Conservation (phyloP, 2,797 vertebrate species). For the Anableps anableps region DNA sequence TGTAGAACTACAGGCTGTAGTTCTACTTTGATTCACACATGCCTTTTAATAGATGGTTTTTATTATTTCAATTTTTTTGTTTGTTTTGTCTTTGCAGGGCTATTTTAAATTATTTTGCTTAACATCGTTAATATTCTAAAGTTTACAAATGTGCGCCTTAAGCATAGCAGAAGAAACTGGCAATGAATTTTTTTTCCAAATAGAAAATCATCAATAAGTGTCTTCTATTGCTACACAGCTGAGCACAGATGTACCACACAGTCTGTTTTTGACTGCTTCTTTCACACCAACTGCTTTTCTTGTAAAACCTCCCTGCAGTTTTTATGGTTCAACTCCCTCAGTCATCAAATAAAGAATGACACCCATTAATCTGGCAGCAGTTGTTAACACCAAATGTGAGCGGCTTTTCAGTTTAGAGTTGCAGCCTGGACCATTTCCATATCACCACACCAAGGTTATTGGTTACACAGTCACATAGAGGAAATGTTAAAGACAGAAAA, state of each 20-base stretch:
- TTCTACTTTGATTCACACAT: neutral
- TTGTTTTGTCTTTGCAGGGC: neutral
- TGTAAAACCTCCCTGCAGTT: conserved; percentile 64
- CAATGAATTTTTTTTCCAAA: neutral
- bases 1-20: neutral
- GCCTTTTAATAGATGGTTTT: neutral
- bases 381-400: conserved; percentile 38
- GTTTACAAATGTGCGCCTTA: neutral
- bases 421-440: conserved; percentile 19
- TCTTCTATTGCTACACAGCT: conserved; percentile 2
- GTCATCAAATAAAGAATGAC: conserved; percentile 42
- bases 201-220: conserved; percentile 14
- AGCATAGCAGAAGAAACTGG: neutral
- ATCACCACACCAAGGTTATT: conserved; percentile 10
- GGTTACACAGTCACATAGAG: neutral
- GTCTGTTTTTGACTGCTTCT: conserved; percentile 38
- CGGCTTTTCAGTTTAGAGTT: neutral
- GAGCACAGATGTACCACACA: conserved; percentile 36
- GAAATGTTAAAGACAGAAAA: conserved; percentile 4
- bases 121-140: neutral
- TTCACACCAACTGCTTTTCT: conserved; percentile 56
- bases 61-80: neutral
- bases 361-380: conserved; percentile 50
- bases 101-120: neutral
- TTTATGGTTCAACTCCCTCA: conserved; percentile 28